Conservation (phyloP, 2,888 invertebrate species). For the Thymelicus acteon region DNA sequence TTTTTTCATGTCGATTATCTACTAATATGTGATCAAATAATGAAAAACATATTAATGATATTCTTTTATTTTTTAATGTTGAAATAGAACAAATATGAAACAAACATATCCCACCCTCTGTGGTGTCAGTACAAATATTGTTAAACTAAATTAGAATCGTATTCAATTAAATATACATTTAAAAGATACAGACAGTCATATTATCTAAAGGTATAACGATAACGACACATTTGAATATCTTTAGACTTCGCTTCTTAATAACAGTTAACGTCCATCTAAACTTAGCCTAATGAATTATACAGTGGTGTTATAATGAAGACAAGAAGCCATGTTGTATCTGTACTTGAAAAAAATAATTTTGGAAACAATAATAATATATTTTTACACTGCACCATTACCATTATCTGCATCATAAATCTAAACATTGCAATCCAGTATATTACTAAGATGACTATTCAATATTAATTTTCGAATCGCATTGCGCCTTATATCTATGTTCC, state of each 20-base stretch:
- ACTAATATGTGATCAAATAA: background rate
- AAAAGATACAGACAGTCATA: background rate
- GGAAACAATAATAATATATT: background rate
- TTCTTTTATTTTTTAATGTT: slow-evolving; percentile 24
- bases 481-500: background rate
- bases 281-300: background rate
- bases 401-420: background rate
- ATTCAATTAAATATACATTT: background rate
- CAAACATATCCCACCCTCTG: background rate
- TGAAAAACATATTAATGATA: slow-evolving; percentile 8
- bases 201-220: background rate
- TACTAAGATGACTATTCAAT: background rate
- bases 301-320: background rate
- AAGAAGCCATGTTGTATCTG: background rate
- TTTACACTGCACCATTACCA: background rate
- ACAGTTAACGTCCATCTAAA: background rate
- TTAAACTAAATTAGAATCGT: background rate
- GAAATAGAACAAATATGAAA: background rate
- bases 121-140: background rate
- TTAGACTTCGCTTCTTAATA: no score
- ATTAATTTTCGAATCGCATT: background rate
- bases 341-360: background rate
- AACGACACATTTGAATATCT: background rate
- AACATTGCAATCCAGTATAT: background rate
- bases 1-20: no score